Percentiles rank a stretch among this genome's conserved stretches.
phyloP scores from a whole-genome alignment of 2,888 invertebrate genomes.

The Apamea epomidion region DNA sequence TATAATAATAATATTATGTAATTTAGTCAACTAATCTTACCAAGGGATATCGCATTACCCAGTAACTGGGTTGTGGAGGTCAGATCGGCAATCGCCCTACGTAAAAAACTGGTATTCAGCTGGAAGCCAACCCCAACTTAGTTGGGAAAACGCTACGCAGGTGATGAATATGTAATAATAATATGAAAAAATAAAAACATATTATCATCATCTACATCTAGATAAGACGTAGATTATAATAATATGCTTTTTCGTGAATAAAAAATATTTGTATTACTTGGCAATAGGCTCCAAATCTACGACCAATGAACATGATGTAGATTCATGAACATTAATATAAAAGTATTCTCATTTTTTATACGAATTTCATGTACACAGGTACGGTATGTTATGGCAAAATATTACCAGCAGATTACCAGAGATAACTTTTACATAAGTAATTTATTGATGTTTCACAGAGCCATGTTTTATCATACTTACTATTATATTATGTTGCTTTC shows the following conservation, averaged over 20 bases:
- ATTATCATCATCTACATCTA: too few relatives aligned
- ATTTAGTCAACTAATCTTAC: too few relatives aligned
- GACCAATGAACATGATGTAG: not conserved
- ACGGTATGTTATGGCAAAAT: not conserved
- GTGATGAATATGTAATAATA: too few relatives aligned
- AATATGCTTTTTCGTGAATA: not conserved
- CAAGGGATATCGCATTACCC: too few relatives aligned
- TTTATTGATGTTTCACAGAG: not conserved
- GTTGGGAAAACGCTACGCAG: too few relatives aligned
- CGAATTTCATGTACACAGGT: not conserved
- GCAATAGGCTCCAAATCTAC: not conserved
- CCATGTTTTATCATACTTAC: not conserved
- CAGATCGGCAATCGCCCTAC: too few relatives aligned
- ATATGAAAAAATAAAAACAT: too few relatives aligned
- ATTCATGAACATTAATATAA: not conserved
- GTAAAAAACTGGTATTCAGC: too few relatives aligned
- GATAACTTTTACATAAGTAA: not conserved
- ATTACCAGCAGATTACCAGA: not conserved
- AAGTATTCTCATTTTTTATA: not conserved
- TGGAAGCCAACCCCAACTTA: too few relatives aligned
- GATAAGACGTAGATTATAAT: too few relatives aligned
- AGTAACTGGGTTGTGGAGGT: too few relatives aligned
- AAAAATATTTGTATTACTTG: not conserved
- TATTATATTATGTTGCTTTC: not conserved
- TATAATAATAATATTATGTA: too few relatives aligned